phyloP scores from a whole-genome alignment of 2,888 invertebrate genomes.

The Drosophila kanekoi region DNA sequence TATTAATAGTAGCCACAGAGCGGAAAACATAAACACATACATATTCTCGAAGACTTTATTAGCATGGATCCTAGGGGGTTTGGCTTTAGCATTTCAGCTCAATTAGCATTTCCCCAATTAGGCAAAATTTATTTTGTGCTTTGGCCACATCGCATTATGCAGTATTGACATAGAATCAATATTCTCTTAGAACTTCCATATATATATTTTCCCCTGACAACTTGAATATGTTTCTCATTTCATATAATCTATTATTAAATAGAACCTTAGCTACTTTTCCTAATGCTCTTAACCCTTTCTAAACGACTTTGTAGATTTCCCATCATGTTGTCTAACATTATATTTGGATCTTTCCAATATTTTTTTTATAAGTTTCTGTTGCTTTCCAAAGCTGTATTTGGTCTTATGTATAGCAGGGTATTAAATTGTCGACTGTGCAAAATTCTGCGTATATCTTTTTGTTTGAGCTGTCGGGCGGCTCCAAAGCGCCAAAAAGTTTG shows the following conservation, averaged over 20 bases:
- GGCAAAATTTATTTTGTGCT: neutral
- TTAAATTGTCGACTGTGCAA: neutral
- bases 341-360: no score
- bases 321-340: no score
- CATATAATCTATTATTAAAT: no score
- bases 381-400: no score
- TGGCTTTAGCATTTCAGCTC: neutral
- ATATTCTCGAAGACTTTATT: slow-evolving; percentile 33
- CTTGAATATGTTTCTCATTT: no score
- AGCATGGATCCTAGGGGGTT: slow-evolving; percentile 18
- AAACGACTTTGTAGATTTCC: no score
- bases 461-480: slow-evolving; percentile 19
- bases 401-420: slow-evolving; percentile 14
- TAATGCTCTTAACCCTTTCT: no score
- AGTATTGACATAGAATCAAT: neutral
- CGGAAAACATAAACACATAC: neutral
- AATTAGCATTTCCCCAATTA: neutral
- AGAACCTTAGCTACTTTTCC: no score
- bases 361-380: no score
- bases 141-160: neutral
- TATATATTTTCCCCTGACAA: no score
- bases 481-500: slow-evolving; percentile 43
- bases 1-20: slow-evolving; percentile 1
- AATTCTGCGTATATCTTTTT: slow-evolving; percentile 1
- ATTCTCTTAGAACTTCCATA: no score